These are phyloP conservation scores for Morpho achilles DNA, from an alignment of 2,888 invertebrate genomes.

Conservation along the genomic window DNA sequence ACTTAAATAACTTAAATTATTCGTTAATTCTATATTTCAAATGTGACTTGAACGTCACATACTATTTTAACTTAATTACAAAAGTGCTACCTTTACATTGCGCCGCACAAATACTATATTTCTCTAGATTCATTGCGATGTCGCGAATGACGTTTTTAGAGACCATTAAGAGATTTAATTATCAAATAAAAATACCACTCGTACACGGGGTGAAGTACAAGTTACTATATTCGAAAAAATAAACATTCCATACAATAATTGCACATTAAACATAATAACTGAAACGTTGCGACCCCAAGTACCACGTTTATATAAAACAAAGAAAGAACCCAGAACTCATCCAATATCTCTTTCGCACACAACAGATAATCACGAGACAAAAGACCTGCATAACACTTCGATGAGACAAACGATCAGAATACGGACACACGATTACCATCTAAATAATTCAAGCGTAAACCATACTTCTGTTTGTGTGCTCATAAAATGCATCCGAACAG, in stretches of 20 bases:
- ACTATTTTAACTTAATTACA: too few species aligned
- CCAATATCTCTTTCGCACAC: slow-evolving; percentile 37
- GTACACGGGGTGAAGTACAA: too few species aligned
- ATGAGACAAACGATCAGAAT: slow-evolving; percentile 74
- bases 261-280: slow-evolving; percentile 46
- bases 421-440: slow-evolving; percentile 72
- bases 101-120: too few species aligned
- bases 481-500: slow-evolving; percentile 31
- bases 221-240: background rate
- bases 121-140: too few species aligned
- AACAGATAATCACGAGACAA: slow-evolving; percentile 36
- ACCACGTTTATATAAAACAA: slow-evolving; percentile 26
- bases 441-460: slow-evolving; percentile 75
- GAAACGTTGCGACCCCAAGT: slow-evolving; percentile 19
- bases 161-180: too few species aligned
- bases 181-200: too few species aligned
- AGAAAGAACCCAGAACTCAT: slow-evolving; percentile 12
- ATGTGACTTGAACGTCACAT: too few species aligned
- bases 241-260: background rate
- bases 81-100: too few species aligned
- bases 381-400: slow-evolving; percentile 50
- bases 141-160: too few species aligned
- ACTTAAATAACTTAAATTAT: too few species aligned
- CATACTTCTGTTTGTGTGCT: slow-evolving; percentile 49
- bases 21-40: too few species aligned